Evolutionary conservation across 2,797 vertebrate genomes (phyloP), one percentile per base, ranked within the genome.

Genomic region (Orientallactaga sibirica): DNA sequence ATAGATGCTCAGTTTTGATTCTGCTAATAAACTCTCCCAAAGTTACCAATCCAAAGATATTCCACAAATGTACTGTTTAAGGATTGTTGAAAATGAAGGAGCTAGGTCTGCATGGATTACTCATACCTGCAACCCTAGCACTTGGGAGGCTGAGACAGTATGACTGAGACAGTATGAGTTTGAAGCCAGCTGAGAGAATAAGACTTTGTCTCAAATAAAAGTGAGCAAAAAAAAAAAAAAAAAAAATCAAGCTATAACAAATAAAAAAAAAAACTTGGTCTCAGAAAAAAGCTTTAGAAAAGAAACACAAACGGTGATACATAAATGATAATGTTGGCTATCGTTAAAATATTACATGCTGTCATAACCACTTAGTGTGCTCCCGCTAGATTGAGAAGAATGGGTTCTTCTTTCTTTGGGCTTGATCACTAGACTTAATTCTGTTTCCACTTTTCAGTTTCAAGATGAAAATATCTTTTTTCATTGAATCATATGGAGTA

Each of bases 41-140:
- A 18, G 33, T 71, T 76, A 22, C 75, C 29, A 79, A 27, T n/a
- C 5, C 3, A 88, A 73, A 55, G 5, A 19, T 75, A 73, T 64
- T 81, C 2, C 29, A 62, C 62, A 81, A 78, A 33, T 9, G 1
- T 73, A 33, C 27, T 71, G 0, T 43, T 79, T 48, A 76, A 24
- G 25, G 0, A 18, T 88, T 86, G 52, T 70, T 79, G 58, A 82
- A 78, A n/a, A 76, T n/a, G 86, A 85, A 95, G 27, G 90, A 66
- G 55, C 55, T 24, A 68, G 43, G 15, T 9, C 25, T 58, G 24
- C 55, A 8, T 89, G 61, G 61, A 48, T 48, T 7, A 8, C 55
- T 58, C 55, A 58, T 12, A 16, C 55, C 12, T 58, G 55, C 15
- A 58, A 58, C 15, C 55, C 55, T 3, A 58, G 9, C 16, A 58